phyloP scores from a whole-genome alignment of 1,140 invertebrate genomes.

The Cyclargus thomasi region DNA sequence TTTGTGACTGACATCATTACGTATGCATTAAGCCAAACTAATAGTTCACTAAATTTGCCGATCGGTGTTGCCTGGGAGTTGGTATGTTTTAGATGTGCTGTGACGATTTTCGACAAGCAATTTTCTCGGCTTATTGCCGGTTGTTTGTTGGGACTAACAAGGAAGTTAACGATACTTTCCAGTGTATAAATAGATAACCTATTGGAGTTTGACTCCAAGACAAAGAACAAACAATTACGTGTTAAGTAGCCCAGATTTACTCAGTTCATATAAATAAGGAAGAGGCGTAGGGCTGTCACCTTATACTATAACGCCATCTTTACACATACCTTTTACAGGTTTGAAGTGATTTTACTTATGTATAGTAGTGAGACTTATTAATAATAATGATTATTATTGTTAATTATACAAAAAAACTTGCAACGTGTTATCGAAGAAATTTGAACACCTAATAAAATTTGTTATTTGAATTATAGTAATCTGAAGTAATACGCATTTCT shows the following conservation, averaged over 20 bases:
- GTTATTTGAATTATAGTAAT: too few relatives aligned
- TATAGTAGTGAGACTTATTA: too few relatives aligned
- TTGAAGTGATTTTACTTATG: neutral
- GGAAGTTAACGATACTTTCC: neutral
- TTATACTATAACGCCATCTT: too few relatives aligned
- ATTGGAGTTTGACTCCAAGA: slow-evolving; percentile 12
- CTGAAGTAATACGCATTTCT: too few relatives aligned
- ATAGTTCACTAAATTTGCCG: neutral
- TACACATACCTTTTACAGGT: neutral
- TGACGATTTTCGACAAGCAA: neutral
- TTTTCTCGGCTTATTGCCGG: neutral
- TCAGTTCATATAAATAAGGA: slow-evolving; percentile 17
- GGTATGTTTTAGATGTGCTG: neutral
- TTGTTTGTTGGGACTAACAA: neutral
- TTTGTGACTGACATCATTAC: neutral
- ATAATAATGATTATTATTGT: too few relatives aligned
- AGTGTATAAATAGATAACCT: slow-evolving; percentile 11
- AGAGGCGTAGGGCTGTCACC: neutral
- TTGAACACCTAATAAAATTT: too few relatives aligned
- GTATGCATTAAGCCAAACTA: neutral
- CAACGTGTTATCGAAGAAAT: too few relatives aligned
- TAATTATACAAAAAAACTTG: too few relatives aligned
- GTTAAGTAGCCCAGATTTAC: slow-evolving; percentile 10
- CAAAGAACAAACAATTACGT: slow-evolving; percentile 16
- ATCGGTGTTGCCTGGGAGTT: neutral